Base-by-base conservation (phyloP, 2,888 invertebrate species). In the Smittia sp. region DNA sequence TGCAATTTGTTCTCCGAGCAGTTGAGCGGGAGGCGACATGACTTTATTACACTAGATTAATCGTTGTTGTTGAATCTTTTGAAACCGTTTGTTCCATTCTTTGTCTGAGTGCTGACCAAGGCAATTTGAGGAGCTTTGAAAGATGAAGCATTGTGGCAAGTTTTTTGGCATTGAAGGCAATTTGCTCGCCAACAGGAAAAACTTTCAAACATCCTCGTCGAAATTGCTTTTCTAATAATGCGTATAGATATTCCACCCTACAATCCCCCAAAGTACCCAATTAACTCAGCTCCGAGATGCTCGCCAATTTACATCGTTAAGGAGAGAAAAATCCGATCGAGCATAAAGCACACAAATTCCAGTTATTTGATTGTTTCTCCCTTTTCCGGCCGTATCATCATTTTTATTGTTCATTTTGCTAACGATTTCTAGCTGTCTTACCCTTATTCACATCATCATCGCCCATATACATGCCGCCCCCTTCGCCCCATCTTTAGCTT, bases 191-290 rank as follows among this genome's bases (percentile, higher is more conserved):
- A 15, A n/a, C 15, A 2, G 46, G 46, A n/a, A 46, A 46, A 46
- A 46, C 58, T 22, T 58, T 22, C 20, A 58, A 20, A 58, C 58
- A n/a, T 58, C 22, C 2, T 58, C 58, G 22, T 7, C 3, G 58
- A 58, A 58, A 58, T 58, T 58, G 58, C 9, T 18, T 58, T 13
- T 18, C 58, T 58, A 58, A 58, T 58, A 58, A 63, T 25, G 63
- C 25, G 4, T 63, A 63, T n/a, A 24, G 9, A 24, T 22, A 58
- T 58, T 58, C 63, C n/a, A 62, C 32, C 32, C 39, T 58, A 39
- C 72, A 32, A 72, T 72, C 54, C 70, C 69, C 72, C 72, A 58
- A 72, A 62, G 39, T 39, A 62, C 72, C 62, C 72, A 72, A 72
- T 72, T 72, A 72, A 72, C 24, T 24, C 32, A 24, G 69, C 9